These are phyloP conservation scores for Axinella damicornis DNA, from an alignment of 37 sponge, comb jelly and placozoan species.

Conservation along the genomic window DNA sequence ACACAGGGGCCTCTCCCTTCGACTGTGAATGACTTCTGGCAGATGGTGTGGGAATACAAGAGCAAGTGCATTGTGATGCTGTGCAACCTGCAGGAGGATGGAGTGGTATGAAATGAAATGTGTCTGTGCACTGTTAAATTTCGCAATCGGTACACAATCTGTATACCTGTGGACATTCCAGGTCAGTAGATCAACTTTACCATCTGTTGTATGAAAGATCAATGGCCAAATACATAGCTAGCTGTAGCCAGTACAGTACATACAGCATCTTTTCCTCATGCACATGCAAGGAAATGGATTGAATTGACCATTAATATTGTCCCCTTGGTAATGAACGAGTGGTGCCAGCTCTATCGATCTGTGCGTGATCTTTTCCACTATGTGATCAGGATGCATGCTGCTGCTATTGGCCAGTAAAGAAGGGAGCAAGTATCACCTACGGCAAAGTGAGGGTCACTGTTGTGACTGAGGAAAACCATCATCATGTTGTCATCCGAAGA, in stretches of 20 bases:
- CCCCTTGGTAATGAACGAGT: no score
- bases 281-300: no score
- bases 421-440: conserved; percentile 16
- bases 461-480: not conserved
- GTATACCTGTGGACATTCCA: not conserved
- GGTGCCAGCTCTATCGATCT: no score
- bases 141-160: not conserved
- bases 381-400: conserved; percentile 50
- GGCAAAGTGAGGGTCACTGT: conserved; percentile 42
- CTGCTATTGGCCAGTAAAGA: conserved; percentile 58
- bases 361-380: no score
- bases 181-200: no score
- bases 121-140: not conserved
- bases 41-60: conserved; percentile 70
- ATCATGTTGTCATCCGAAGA: conserved; percentile 41
- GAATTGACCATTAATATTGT: no score
- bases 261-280: no score
- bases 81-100: conserved; percentile 33
- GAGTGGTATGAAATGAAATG: conserved; percentile 13
- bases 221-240: no score
- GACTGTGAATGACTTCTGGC: conserved; percentile 81
- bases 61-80: conserved; percentile 46
- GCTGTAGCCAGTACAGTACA: no score
- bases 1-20: conserved; percentile 70
- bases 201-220: no score